Evolutionary conservation across 2,797 vertebrate species (phyloP), one percentile per base, ranked within the genome.

Genomic region (Remorina albescens): DNA sequence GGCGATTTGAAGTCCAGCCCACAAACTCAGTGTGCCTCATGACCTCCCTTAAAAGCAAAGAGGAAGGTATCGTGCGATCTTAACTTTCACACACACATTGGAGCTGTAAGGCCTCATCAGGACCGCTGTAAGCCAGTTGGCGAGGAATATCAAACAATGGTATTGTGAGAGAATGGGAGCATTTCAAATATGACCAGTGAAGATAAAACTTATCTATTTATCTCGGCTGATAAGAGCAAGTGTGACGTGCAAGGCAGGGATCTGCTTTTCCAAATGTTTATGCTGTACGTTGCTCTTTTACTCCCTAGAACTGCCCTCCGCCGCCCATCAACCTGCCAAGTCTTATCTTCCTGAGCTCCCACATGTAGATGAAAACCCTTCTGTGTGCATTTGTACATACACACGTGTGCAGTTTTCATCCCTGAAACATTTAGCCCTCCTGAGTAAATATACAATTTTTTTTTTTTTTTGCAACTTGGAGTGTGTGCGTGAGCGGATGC

Each of bases 161-260:
- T 41, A 39, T 44, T 65, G 69, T 80, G 21, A 3, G n/a, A 58
- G 28, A 62, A 67, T 61, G 71, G 49, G 68, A 78, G 83, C 67
- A 63, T 80, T 76, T 82, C 58, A 62, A 78, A 76, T 68, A 44
- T n/a, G 74, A 80, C 30, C 71, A 47, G 25, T 5, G 42, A 25
- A 76, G 82, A 81, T 80, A 81, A 83, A 83, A 58, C 54, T 53
- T 64, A 67, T 73, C 60, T 37, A 62, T 80, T 71, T 47, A 50
- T 76, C 74, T 61, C 5, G 23, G 74, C 66, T 51, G 82, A 86
- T 81, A 74, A 83, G 59, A 58, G 7, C 2, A 8, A 46, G 26
- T 13, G 56, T 70, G 76, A 80, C n/a, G 16, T 30, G 32, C 39
- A 1, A 42, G 28, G n/a, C n/a, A n/a, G 25, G 42, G 56, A 67